Percentiles rank a stretch among this genome's conserved stretches.
phyloP scores from a whole-genome alignment of 2,888 invertebrate genomes.

The Xestia ashworthii region DNA sequence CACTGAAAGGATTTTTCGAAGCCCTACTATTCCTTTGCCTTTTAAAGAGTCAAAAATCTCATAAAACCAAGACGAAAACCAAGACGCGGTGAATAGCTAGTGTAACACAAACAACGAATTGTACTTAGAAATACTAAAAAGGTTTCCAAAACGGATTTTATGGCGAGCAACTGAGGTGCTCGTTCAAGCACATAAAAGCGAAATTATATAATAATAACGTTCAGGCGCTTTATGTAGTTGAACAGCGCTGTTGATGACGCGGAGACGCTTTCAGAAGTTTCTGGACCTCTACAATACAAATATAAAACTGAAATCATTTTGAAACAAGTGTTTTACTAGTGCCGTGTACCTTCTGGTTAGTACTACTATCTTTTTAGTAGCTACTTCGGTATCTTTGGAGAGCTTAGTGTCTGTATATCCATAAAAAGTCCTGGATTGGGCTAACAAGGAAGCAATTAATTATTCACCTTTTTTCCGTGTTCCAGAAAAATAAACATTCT shows the following conservation, averaged over 20 bases:
- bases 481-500: not conserved
- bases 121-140: conserved; percentile 52
- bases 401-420: not conserved
- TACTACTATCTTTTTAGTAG: not conserved
- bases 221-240: conserved; percentile 43
- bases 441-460: not conserved
- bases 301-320: not conserved
- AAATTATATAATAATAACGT: conserved; percentile 45
- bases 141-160: conserved; percentile 55
- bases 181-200: conserved; percentile 49
- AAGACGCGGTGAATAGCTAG: not conserved
- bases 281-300: too few relatives aligned
- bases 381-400: not conserved
- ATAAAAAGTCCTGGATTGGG: not conserved
- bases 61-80: not conserved
- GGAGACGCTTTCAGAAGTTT: conserved; percentile 10
- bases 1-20: not conserved
- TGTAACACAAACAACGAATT: conserved; percentile 33
- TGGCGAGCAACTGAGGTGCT: conserved; percentile 40
- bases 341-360: not conserved
- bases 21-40: not conserved
- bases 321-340: not conserved
- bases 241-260: conserved; percentile 4
- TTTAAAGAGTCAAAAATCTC: not conserved
- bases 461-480: too few relatives aligned